These are phyloP conservation scores for Nycteola revayana DNA, from an alignment of 2,888 invertebrate species.

Conservation along the genomic window DNA sequence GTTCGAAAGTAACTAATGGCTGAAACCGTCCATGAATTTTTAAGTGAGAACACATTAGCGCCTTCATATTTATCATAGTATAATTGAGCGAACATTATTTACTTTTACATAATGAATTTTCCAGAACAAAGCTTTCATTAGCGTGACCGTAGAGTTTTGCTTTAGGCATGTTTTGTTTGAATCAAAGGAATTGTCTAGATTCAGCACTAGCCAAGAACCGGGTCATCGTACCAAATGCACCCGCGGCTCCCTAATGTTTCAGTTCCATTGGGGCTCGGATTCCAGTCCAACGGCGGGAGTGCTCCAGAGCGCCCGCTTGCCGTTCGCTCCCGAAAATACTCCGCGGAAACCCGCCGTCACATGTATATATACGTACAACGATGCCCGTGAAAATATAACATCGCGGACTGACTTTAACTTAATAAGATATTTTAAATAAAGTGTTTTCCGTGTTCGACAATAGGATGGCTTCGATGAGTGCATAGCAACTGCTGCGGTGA, in stretches of 20 bases:
- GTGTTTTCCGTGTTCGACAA: slow-evolving; percentile 18
- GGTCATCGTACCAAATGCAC: slow-evolving; percentile 38
- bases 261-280: slow-evolving; percentile 38
- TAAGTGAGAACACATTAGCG: neutral
- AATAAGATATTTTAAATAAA: neutral
- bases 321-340: slow-evolving; percentile 17
- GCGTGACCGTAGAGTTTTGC: slow-evolving; percentile 11
- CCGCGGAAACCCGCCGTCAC: slow-evolving; percentile 22
- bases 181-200: slow-evolving; percentile 25
- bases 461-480: slow-evolving; percentile 30
- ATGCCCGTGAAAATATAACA: slow-evolving; percentile 10
- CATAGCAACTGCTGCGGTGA: slow-evolving; percentile 43
- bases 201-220: slow-evolving; percentile 23
- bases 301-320: slow-evolving; percentile 44
- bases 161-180: slow-evolving; percentile 19
- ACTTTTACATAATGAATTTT: slow-evolving; percentile 10
- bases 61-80: neutral
- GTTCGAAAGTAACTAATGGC: too few relatives aligned
- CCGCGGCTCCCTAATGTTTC: slow-evolving; percentile 40
- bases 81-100: slow-evolving; percentile 4
- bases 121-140: slow-evolving; percentile 12
- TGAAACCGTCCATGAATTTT: neutral
- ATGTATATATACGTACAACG: slow-evolving; percentile 11
- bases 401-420: neutral
- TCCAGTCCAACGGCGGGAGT: slow-evolving; percentile 53